A percentile compares a stretch with the other conserved stretches of the same genome.
phyloP scores from a whole-genome alignment of 1,140 invertebrate species.

The Acyrthosiphon pisum region DNA sequence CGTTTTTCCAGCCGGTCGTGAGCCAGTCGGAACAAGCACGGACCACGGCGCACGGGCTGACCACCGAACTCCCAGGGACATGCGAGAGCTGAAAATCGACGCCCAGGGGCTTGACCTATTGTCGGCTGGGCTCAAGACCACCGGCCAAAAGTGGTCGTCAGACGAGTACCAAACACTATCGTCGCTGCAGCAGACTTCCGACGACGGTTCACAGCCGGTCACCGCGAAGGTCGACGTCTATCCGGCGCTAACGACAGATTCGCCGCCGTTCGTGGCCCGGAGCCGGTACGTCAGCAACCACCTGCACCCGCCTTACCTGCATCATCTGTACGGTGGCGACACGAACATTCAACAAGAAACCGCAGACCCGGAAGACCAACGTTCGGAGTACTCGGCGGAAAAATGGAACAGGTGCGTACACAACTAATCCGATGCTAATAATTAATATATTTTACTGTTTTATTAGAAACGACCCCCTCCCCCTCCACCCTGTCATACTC shows the following conservation, averaged over 20 bases:
- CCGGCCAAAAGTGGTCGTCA: neutral
- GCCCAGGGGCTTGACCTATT: neutral
- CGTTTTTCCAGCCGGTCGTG: neutral
- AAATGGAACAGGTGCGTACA: constrained; percentile 1
- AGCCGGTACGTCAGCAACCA: neutral
- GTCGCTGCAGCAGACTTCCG: neutral
- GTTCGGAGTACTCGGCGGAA: neutral
- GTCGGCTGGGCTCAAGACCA: neutral
- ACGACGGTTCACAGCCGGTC: neutral
- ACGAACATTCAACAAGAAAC: neutral
- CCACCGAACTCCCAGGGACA: neutral
- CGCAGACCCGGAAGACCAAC: neutral
- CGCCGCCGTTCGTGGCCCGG: neutral
- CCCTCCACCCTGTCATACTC: no score
- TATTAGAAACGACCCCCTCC: no score
- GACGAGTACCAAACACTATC: neutral
- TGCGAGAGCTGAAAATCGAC: neutral
- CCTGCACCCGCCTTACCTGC: neutral
- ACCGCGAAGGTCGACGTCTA: neutral
- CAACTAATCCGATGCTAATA: no score
- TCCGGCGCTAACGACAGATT: neutral
- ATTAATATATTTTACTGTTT: no score
- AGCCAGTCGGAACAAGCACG: neutral
- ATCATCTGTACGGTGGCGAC: neutral
- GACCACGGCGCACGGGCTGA: neutral